Base-by-base conservation (phyloP, 2,888 invertebrate genomes). In the Phalangium opilio region DNA sequence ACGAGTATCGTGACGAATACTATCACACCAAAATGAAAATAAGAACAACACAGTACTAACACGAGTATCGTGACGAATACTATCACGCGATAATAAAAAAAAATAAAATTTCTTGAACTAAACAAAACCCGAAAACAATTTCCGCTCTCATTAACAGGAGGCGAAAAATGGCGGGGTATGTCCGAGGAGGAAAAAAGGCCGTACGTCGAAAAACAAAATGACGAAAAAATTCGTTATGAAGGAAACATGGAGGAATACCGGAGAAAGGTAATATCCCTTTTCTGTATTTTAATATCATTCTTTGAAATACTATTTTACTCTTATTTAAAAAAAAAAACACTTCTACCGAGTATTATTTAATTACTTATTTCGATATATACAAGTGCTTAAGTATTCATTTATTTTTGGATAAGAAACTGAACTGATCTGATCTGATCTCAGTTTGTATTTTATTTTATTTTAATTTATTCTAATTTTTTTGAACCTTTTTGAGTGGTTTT, bases 181-280 rank as follows among this genome's bases (percentile, higher is more conserved):
- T 50, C 53, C 17, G 59, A 59, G 47, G 58, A 57, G 32, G 58
- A 59, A 7, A 59, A 59, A 39, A 47, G 56, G 10, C 58, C 57
- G 41, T 59, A 59, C 44, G 55, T 59, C n/a, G 59, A 58, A 44
- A 54, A 52, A 38, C 59, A 59, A 47, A 52, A 52, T 45, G 53
- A 55, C 45, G 58, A 58, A 43, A 59, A 63, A 47, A 59, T 63
- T 49, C 61, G 62, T 50, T 67, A 66, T 55, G 66, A 67, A 56
- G 46, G 48, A 19, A 57, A 51, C 11, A 62, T 65, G 61, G 59
- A 58, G 47, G 63, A 63, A 45, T 65, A 63, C 53, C 59, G 61
- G 43, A 59, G 57, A 53, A 60, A 60, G 51, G 56, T 53, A 34
- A 43, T 27, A 27, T 27, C 27, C 8, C 8, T 27, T 27, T 27